Conservation (phyloP, 2,888 invertebrate species). For the Trypoxylon attenuatum region DNA sequence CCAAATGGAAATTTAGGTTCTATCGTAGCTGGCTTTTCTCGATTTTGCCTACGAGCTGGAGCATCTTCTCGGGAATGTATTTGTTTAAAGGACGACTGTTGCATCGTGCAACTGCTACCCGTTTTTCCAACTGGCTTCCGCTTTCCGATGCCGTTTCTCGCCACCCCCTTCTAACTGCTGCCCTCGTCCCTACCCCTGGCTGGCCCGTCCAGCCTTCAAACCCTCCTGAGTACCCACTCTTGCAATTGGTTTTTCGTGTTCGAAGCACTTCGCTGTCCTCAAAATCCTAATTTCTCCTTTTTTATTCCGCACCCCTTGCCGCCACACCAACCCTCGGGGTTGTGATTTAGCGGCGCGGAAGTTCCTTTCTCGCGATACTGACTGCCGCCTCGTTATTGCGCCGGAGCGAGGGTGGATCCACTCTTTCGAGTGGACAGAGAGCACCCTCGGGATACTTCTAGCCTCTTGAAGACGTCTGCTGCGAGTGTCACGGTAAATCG, state of each 20-base stretch:
- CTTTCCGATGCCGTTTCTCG: conserved; percentile 6
- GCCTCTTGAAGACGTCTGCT: conserved; percentile 16
- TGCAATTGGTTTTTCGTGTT: conserved; percentile 66
- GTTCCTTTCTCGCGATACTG: conserved; percentile 38
- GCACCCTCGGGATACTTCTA: too few relatives aligned
- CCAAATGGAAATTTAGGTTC: conserved; percentile 54
- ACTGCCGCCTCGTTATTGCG: conserved; percentile 3
- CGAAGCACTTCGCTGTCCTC: conserved; percentile 51
- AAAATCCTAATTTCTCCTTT: conserved; percentile 64
- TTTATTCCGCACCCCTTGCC: conserved; percentile 37
- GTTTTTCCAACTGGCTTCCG: conserved; percentile 22
- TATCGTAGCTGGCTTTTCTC: conserved; percentile 25
- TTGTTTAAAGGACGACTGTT: conserved; percentile 56
- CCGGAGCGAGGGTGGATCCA: too few relatives aligned
- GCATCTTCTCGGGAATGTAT: conserved; percentile 38
- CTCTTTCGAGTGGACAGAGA: too few relatives aligned
- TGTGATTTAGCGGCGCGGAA: conserved; percentile 38
- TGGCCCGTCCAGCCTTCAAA: not conserved
- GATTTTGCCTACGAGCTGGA: conserved; percentile 28
- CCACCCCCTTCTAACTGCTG: not conserved
- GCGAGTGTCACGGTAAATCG: conserved; percentile 4
- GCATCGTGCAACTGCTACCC: conserved; percentile 22
- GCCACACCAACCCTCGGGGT: conserved; percentile 12
- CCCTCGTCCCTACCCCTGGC: too few relatives aligned
- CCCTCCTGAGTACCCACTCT: conserved; percentile 47